Conservation (phyloP, 2,113 vertebrate genomes). For the Apteryx mantelli region DNA sequence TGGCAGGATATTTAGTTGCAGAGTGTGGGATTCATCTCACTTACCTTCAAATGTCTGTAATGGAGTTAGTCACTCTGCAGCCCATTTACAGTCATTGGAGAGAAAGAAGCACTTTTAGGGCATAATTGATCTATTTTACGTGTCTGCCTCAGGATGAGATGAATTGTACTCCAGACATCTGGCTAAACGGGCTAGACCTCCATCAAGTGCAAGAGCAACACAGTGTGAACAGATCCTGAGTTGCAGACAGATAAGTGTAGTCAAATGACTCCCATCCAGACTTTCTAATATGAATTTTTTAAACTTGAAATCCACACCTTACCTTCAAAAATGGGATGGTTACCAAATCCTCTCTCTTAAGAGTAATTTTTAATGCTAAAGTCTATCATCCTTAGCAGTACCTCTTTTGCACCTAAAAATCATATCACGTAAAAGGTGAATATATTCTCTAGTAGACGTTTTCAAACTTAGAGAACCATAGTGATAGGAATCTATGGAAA, state of each 20-base stretch:
- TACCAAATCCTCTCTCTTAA: background rate
- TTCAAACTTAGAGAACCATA: background rate
- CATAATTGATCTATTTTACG: background rate
- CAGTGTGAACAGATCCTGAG: background rate
- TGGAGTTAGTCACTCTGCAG: background rate
- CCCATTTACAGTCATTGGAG: background rate
- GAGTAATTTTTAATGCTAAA: background rate
- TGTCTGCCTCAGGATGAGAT: background rate
- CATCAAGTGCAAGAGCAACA: background rate
- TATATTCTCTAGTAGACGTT: background rate
- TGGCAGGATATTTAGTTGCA: background rate
- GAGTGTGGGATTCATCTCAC: background rate
- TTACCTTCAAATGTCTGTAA: background rate
- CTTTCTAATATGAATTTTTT: background rate
- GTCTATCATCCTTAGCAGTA: background rate
- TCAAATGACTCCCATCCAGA: background rate
- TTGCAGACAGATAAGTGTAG: background rate
- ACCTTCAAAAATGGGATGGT: background rate
- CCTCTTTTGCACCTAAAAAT: background rate
- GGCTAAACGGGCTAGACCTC: background rate
- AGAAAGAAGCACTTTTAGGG: background rate
- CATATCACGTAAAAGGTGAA: accelerated
- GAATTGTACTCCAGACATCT: background rate
- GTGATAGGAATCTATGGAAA: background rate
- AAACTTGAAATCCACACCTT: background rate